Conservation (phyloP, 2,888 invertebrate genomes). For the Rhynchonema sp. region DNA sequence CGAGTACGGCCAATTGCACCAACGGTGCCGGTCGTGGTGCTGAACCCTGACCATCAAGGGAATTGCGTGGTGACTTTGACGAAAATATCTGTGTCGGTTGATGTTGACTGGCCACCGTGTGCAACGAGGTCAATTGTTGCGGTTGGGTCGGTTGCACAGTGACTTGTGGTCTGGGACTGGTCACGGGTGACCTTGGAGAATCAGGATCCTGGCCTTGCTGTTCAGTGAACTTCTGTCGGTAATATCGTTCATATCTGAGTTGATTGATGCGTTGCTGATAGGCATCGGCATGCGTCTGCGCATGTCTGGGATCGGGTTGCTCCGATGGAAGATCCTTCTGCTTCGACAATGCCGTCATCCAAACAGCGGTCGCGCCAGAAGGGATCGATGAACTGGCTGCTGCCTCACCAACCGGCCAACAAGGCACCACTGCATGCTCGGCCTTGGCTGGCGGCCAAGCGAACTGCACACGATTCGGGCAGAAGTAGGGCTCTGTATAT, state of each 20-base stretch:
- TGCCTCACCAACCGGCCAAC: too few species aligned
- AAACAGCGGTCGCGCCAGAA: background rate
- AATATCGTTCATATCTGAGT: background rate
- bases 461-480: background rate
- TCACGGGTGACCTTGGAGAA: background rate
- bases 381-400: too few species aligned
- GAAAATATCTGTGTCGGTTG: background rate
- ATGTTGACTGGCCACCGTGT: background rate
- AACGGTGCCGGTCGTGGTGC: background rate
- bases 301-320: background rate
- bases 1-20: background rate
- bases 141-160: background rate
- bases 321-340: background rate
- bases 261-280: background rate
- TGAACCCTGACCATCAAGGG: background rate
- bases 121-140: background rate
- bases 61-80: background rate
- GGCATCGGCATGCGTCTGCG: background rate
- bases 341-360: background rate
- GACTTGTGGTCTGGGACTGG: background rate
- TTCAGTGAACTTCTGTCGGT: background rate
- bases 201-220: background rate
- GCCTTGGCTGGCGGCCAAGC: background rate
- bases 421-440: background rate
- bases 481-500: too few species aligned